Conservation (phyloP, 2,797 vertebrate genomes). For the Sandelia bainsii region DNA sequence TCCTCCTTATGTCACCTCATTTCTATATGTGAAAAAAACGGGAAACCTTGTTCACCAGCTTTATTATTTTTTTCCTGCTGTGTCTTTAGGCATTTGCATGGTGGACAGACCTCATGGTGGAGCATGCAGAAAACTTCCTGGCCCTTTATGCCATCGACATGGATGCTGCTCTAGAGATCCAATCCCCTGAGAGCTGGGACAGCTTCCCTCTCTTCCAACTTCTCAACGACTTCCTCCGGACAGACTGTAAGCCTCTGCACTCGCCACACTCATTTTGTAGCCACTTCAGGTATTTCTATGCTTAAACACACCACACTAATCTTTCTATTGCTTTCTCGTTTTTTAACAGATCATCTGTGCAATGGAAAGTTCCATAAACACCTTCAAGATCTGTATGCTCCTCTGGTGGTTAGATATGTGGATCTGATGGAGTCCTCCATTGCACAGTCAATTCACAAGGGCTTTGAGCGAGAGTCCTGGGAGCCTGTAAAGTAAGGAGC, state of each 20-base stretch:
- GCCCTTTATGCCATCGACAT: constrained; percentile 98
- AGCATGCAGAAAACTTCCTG: constrained; percentile 98
- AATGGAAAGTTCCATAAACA: constrained; percentile 99
- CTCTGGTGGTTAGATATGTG: constrained; percentile 99
- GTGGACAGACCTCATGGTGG: constrained; percentile 99
- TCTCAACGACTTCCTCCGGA: constrained; percentile 97
- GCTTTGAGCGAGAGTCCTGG: constrained; percentile 99
- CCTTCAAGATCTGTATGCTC: constrained; percentile 99
- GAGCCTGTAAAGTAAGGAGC: constrained; percentile 99
- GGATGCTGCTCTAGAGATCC: constrained; percentile 98
- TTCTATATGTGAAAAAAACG: not conserved
- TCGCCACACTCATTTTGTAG: not conserved
- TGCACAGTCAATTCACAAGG: constrained; percentile 99
- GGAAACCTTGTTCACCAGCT: constrained; percentile 43
- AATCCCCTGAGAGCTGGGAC: constrained; percentile 98
- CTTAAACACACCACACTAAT: constrained; percentile 7
- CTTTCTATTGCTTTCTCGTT: constrained; percentile 3
- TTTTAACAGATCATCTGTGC: constrained; percentile 94
- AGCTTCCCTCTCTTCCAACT: constrained; percentile 99
- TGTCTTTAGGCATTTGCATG: constrained; percentile 95
- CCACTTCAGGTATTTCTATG: not conserved
- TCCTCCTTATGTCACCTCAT: constrained; percentile 9
- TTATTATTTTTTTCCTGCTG: constrained; percentile 47
- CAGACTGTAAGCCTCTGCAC: constrained; percentile 90
- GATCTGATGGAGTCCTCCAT: constrained; percentile 99